Conservation (phyloP, 2,888 invertebrate species). For the Lissocephala sabroskyi region DNA sequence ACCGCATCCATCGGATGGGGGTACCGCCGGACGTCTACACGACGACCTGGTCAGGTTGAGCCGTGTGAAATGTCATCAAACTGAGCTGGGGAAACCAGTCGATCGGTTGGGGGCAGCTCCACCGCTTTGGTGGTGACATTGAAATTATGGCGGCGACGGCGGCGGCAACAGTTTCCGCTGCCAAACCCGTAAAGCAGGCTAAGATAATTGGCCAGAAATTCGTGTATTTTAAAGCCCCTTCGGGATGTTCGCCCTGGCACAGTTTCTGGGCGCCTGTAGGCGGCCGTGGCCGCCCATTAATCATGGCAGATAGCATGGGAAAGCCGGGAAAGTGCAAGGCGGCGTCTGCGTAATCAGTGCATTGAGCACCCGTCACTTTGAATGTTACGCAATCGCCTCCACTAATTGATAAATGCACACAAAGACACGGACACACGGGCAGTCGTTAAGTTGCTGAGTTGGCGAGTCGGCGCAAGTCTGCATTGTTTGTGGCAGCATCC, state of each 20-base stretch:
- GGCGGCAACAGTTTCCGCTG: background rate
- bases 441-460: background rate
- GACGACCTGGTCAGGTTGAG: too few relatives aligned
- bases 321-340: too few relatives aligned
- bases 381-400: background rate
- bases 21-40: too few relatives aligned
- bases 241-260: too few relatives aligned
- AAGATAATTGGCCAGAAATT: constrained; percentile 28
- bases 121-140: constrained; percentile 37
- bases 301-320: too few relatives aligned
- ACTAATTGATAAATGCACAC: background rate
- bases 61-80: constrained; percentile 42
- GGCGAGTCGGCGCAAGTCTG: background rate
- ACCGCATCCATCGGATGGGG: too few relatives aligned
- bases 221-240: too few relatives aligned
- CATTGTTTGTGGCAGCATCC: too few relatives aligned
- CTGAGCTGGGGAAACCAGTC: constrained; percentile 38
- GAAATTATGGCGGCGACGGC: constrained; percentile 31
- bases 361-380: too few relatives aligned
- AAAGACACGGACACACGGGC: too few relatives aligned
- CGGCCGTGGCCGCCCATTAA: too few relatives aligned
- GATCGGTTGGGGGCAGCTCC: background rate
- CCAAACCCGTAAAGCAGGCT: background rate
- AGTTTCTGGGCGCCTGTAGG: too few relatives aligned
- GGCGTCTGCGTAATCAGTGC: background rate